Evolutionary conservation across 1,140 invertebrate species (phyloP).

Genomic region (Caerostris darwini): DNA sequence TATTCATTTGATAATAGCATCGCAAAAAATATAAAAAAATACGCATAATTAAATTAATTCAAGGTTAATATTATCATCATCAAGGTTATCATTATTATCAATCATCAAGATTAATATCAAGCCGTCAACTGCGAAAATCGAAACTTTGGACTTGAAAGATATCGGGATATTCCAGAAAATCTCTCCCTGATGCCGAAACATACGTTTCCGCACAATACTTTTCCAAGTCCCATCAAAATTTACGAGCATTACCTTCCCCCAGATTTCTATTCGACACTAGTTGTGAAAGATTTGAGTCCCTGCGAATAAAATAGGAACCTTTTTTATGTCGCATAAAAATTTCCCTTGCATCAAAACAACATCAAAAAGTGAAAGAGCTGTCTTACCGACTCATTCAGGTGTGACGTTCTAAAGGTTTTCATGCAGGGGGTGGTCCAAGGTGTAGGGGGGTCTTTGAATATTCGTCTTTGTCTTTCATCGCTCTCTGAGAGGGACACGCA

Average conservation of each 20-base stretch:
- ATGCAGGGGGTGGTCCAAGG: neutral
- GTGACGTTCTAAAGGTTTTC: neutral
- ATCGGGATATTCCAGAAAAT: neutral
- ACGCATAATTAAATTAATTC: too few species aligned
- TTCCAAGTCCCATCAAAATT: neutral
- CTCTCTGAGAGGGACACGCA: conserved; percentile 40
- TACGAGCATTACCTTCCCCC: conserved; percentile 8
- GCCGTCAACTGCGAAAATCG: neutral
- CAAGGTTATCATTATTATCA: too few species aligned
- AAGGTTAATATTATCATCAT: too few species aligned
- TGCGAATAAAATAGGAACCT: neutral
- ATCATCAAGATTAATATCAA: too few species aligned
- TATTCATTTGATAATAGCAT: too few species aligned
- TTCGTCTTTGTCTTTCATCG: conserved; percentile 71
- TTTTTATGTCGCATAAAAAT: conserved; percentile 59
- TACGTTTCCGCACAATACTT: neutral
- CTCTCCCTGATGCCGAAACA: neutral
- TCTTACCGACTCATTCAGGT: conserved; percentile 55
- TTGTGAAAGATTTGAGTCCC: conserved; percentile 13
- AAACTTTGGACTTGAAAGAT: neutral
- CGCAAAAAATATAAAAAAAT: too few species aligned
- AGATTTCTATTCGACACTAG: conserved; percentile 20
- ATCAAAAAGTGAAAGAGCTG: conserved; percentile 52
- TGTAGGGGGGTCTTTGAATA: conserved; percentile 56
- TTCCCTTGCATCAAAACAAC: conserved; percentile 60